Percentiles rank a stretch among this genome's conserved stretches.
Conservation (phyloP, 2,797 vertebrate species). For the Microhierax caerulescens region DNA sequence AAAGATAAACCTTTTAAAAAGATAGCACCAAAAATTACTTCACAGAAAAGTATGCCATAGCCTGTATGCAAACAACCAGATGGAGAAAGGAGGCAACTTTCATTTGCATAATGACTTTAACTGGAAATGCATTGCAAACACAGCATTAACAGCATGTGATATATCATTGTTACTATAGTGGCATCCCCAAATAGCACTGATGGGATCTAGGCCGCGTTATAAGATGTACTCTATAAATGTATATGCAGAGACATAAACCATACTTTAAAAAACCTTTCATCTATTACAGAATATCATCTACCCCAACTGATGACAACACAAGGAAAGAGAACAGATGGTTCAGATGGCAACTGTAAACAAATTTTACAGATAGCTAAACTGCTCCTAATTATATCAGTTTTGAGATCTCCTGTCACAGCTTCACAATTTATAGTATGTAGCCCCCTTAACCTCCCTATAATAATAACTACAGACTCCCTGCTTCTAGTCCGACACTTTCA, state of each 20-base stretch:
- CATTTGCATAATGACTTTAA: constrained; percentile 1
- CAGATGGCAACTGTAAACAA: constrained; percentile 15
- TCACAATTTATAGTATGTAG: background rate
- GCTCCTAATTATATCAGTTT: constrained; percentile 3
- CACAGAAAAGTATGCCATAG: background rate
- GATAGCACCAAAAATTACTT: background rate
- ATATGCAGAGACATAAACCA: background rate
- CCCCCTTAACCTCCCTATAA: background rate
- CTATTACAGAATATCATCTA: background rate
- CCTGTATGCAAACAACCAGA: constrained; percentile 18
- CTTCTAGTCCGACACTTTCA: background rate
- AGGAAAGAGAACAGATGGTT: constrained; percentile 43
- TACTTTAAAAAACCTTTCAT: constrained; percentile 12
- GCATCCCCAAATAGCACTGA: background rate
- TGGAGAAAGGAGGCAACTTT: constrained; percentile 1
- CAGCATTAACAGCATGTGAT: background rate
- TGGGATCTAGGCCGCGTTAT: background rate
- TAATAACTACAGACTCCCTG: background rate
- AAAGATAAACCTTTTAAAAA: background rate
- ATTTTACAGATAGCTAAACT: constrained; percentile 25
- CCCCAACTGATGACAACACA: background rate
- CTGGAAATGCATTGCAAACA: constrained; percentile 37
- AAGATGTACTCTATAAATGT: background rate
- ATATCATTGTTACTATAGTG: background rate
- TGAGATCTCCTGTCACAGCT: background rate